Evolutionary conservation across 2,888 invertebrate species (phyloP), one percentile per base, ranked within the genome.

Genomic region (Aporophyla nigra): DNA sequence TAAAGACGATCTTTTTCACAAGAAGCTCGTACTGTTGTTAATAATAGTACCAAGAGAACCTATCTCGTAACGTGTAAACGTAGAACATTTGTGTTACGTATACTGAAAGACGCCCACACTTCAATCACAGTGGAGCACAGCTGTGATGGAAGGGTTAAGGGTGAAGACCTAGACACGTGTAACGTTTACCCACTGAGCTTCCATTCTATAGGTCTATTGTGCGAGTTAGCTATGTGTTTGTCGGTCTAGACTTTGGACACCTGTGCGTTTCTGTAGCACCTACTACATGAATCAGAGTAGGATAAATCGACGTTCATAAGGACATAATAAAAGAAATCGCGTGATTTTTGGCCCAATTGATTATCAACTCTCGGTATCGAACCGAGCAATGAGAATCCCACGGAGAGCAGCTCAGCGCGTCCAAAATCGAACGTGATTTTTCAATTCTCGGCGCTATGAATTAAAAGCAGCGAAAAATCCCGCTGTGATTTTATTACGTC

Each of bases 51-150:
- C 33, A 49, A 71, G 19, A 24, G 14, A 51, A 71, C n/a, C n/a
- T 49, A 14, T 5, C 5, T 51, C 49, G 51, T 9, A 33, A 24
- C 24, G 33, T 5, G 12, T 62, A 70, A n/a, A 19, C 2, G 21
- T 51, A 43, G 19, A n/a, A 40, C 53, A n/a, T 27, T 40, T 43
- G 10, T 71, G n/a, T 62, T 40, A 3, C 5, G 19, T 24, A 21
- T n/a, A 33, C 24, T 71, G 56, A 49, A 40, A 49, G 24, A 40
- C 19, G n/a, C 46, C 19, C 46, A 73, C 19, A 24, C 24, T 62
- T 54, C 21, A 76, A 24, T 53, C 62, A 43, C 51, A 74, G 74
- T 21, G n/a, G 33, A 19, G 19, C 72, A 24, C 21, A 73, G 71
- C 12, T 56, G 33, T 40, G 40, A 6, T 40, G 2, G 16, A 68